phyloP scores from a whole-genome alignment of 2,113 vertebrate species.

The Gracilinanus agilis region DNA sequence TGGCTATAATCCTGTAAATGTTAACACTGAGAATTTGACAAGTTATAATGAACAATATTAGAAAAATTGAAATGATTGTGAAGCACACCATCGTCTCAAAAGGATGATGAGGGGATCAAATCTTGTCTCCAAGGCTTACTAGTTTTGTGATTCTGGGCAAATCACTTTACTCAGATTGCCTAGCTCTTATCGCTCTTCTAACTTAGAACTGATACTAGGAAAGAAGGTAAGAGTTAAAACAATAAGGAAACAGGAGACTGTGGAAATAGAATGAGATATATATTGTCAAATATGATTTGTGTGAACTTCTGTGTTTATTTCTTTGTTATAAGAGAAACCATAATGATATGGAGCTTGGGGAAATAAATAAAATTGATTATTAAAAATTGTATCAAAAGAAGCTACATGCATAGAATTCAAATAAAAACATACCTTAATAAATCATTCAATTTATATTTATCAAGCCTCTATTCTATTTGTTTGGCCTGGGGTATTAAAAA shows the following conservation, averaged over 20 bases:
- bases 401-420: neutral
- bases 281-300: neutral
- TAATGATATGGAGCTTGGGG: neutral
- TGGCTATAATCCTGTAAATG: neutral
- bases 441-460: neutral
- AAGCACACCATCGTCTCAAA: neutral
- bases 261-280: neutral
- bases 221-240: too few species aligned
- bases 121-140: too few species aligned
- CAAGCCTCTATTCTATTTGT: neutral
- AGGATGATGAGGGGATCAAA: too few species aligned
- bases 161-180: too few species aligned
- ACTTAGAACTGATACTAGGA: too few species aligned
- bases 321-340: neutral
- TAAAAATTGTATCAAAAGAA: neutral
- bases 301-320: neutral
- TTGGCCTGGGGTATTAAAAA: neutral
- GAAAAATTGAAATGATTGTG: neutral
- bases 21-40: neutral
- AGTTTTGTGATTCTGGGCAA: too few species aligned
- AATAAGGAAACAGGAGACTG: too few species aligned
- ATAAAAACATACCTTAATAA: neutral
- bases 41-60: neutral
- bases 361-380: neutral
- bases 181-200: too few species aligned